Percentiles rank a stretch among this genome's conserved stretches.
Conservation (phyloP, 2,888 invertebrate genomes). For the Heteropelma amictum region DNA sequence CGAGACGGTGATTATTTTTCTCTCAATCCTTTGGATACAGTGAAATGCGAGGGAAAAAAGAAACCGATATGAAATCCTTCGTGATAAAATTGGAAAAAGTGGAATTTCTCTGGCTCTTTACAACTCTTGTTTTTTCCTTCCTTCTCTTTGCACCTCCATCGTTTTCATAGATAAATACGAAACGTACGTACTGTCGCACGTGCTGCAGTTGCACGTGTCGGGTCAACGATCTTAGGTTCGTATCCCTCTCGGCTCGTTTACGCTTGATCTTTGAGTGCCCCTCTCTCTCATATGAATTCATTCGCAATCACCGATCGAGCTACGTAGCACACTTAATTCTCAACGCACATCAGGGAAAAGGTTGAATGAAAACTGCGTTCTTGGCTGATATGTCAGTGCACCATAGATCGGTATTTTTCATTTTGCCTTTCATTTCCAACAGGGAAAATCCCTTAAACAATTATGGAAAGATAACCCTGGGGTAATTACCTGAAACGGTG, state of each 20-base stretch:
- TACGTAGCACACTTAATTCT: conserved; percentile 33
- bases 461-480: no score
- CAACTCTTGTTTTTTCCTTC: not conserved
- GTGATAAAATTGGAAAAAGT: not conserved
- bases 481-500: no score
- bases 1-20: no score
- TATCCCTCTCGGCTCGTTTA: conserved; percentile 35
- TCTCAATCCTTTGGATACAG: no score
- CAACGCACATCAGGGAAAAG: conserved; percentile 18
- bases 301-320: conserved; percentile 41
- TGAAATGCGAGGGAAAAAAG: no score
- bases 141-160: not conserved
- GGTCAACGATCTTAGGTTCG: conserved; percentile 55
- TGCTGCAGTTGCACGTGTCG: conserved; percentile 62
- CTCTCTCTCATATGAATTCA: conserved; percentile 38
- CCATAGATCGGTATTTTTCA: not conserved
- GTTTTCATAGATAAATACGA: conserved; percentile 18
- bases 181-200: conserved; percentile 52
- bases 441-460: no score
- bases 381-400: conserved; percentile 1
- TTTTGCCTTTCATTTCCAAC: not conserved
- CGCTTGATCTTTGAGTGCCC: conserved; percentile 35
- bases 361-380: conserved; percentile 38
- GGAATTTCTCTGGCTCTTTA: not conserved
- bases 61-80: not conserved